Percentiles rank a stretch among this genome's conserved stretches.
Conservation (phyloP, 1,140 invertebrate species). For the Pseudobourletiella spinata region DNA sequence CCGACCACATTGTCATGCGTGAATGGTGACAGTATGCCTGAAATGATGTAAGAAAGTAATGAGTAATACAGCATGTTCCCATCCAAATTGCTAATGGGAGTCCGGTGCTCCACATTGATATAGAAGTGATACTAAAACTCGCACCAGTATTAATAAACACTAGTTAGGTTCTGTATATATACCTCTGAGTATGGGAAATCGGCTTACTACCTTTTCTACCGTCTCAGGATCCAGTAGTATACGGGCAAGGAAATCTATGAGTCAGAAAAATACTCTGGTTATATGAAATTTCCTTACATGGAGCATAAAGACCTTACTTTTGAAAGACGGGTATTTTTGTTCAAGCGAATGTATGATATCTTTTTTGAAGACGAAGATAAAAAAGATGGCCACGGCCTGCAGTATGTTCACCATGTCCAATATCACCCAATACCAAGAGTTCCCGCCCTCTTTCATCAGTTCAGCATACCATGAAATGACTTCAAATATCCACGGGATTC, state of each 20-base stretch:
- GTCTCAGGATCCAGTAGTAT: not conserved
- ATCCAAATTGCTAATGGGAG: too few species aligned
- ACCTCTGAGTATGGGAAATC: not conserved
- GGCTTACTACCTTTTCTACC: not conserved
- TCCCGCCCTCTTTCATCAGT: slow-evolving; percentile 2
- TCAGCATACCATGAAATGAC: slow-evolving; percentile 48
- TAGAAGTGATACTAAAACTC: too few species aligned
- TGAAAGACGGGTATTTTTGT: slow-evolving; percentile 17
- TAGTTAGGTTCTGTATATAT: too few species aligned
- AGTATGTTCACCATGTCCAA: slow-evolving; percentile 62
- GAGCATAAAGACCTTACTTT: slow-evolving; percentile 11
- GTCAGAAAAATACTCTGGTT: not conserved
- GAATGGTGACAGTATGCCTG: too few species aligned
- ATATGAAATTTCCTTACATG: not conserved
- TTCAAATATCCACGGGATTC: slow-evolving; percentile 63
- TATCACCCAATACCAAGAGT: slow-evolving; percentile 38
- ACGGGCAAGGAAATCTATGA: not conserved
- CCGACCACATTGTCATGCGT: too few species aligned
- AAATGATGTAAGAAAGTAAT: too few species aligned
- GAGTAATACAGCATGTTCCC: too few species aligned
- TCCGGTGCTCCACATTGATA: too few species aligned
- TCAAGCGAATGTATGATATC: slow-evolving; percentile 16
- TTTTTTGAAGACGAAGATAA: slow-evolving; percentile 66
- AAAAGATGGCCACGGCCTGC: slow-evolving; percentile 80
- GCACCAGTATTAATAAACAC: too few species aligned